Evolutionary conservation across 1,140 invertebrate species (phyloP).

Genomic region (Drusus annulatus): DNA sequence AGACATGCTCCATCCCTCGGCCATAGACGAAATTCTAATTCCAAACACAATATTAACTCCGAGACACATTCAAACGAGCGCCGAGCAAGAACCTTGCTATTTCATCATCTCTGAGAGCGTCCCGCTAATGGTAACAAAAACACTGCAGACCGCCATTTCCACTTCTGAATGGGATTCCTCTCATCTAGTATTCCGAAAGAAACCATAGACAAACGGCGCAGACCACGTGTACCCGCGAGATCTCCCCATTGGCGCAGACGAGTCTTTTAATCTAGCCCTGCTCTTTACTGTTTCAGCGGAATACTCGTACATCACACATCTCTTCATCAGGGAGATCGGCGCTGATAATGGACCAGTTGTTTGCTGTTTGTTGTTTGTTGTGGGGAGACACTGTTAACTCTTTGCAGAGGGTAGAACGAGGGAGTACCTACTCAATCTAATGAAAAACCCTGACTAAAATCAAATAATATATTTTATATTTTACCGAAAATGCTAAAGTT

Average conservation of each 20-base stretch:
- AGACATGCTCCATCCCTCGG: background rate
- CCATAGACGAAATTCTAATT: constrained; percentile 2
- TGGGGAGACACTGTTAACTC: too few species aligned
- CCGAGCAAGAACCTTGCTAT: background rate
- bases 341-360: background rate
- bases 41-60: background rate
- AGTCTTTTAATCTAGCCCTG: constrained; percentile 15
- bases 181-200: constrained; percentile 22
- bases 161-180: background rate
- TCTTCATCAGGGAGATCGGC: constrained; percentile 32
- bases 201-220: constrained; percentile 19
- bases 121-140: constrained; percentile 21
- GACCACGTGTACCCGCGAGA: background rate
- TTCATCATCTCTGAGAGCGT: background rate
- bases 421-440: too few species aligned
- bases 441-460: too few species aligned
- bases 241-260: background rate
- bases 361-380: background rate
- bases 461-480: too few species aligned
- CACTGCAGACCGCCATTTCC: background rate
- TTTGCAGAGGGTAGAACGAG: too few species aligned
- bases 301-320: background rate
- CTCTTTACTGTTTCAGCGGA: background rate
- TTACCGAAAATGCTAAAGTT: too few species aligned
- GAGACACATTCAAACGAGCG: constrained; percentile 6